phyloP scores from a whole-genome alignment of 2,113 vertebrate genomes.

The Sterna hirundo region DNA sequence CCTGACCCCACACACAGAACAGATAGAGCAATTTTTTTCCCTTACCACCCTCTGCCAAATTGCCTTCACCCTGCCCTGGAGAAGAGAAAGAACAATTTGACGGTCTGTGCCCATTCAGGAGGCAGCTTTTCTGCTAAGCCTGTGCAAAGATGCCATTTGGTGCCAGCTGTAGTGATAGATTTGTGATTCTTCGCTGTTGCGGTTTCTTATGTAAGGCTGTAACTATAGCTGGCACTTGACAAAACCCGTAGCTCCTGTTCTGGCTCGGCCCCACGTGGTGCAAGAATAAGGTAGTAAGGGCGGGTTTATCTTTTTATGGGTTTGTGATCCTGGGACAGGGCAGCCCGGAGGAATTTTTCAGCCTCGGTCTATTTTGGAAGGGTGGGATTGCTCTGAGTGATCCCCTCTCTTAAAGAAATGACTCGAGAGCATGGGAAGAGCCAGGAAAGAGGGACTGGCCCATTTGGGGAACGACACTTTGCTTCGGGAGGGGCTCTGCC shows the following conservation, averaged over 20 bases:
- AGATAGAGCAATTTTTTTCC: conserved; percentile 30
- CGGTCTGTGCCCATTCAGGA: not conserved
- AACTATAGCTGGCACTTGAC: conserved; percentile 46
- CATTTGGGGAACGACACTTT: not conserved
- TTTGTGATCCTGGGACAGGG: not conserved
- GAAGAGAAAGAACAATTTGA: conserved; percentile 25
- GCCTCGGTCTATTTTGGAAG: not conserved
- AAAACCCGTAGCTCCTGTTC: conserved; percentile 37
- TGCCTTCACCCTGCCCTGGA: conserved; percentile 17
- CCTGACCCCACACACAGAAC: conserved; percentile 37
- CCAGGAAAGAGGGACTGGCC: not conserved
- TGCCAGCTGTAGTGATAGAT: conserved; percentile 59
- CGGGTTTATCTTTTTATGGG: not conserved
- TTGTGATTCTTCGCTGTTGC: conserved; percentile 29
- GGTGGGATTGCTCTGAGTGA: not conserved
- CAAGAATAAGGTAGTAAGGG: conserved; percentile 27
- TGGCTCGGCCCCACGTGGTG: conserved; percentile 26
- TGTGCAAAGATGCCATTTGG: not conserved
- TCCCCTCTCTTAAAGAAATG: not conserved
- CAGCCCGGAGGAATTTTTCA: not conserved
- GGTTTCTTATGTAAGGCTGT: conserved; percentile 52
- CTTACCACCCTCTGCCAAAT: conserved; percentile 38
- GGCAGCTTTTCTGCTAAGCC: conserved; percentile 17
- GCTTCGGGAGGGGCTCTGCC: not conserved
- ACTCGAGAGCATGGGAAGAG: not conserved